Base-by-base conservation (phyloP, 2,888 invertebrate genomes). In the Pegoplata infirma region DNA sequence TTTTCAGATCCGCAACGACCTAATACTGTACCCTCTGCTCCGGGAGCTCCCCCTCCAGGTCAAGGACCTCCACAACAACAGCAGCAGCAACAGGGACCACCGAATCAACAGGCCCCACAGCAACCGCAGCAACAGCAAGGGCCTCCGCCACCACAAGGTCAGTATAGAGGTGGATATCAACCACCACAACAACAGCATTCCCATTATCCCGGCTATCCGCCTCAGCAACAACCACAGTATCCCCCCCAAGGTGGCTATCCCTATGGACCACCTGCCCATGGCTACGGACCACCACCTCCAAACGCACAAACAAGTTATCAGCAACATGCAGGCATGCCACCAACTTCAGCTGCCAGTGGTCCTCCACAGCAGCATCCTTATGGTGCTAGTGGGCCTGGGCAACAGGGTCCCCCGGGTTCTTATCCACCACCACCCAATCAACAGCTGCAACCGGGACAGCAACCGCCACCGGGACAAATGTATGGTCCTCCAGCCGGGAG, bases 241-340 rank as follows among this genome's bases (percentile, higher is more conserved):
- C 92, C 93, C 68, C 92, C 92, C 32, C 90, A 90, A 80, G 90
- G 92, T 59, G 91, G 92, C 3, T 93, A 93, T 84, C 92, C 92
- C 0, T 89, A 89, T 69, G 89, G 88, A 0, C 88, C 89, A 5
- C 89, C 89, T n/a, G 76, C 87, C 0, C 89, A 89, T 81, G 86
- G 92, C 4, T 94, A 94, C 83, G 87, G 87, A 0, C 87, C 87
- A 2, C 87, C 86, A 19, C 93, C 92, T 7, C 91, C 93, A 10
- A 91, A 92, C 2, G 90, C 91, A 64, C 91, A 90, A 91, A 85
- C 90, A 85, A 91, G 91, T 66, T 91, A 91, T 80, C 91, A 91
- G 75, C 91, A 91, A 56, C 91, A 90, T 14, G 88, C 87, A 21
- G 85, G 89, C 82, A 90, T 91, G 28, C 88, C 90, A 32, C 84